These are phyloP conservation scores for Tetragonula carbonaria DNA, from an alignment of 2,888 invertebrate genomes.

Conservation along the genomic window DNA sequence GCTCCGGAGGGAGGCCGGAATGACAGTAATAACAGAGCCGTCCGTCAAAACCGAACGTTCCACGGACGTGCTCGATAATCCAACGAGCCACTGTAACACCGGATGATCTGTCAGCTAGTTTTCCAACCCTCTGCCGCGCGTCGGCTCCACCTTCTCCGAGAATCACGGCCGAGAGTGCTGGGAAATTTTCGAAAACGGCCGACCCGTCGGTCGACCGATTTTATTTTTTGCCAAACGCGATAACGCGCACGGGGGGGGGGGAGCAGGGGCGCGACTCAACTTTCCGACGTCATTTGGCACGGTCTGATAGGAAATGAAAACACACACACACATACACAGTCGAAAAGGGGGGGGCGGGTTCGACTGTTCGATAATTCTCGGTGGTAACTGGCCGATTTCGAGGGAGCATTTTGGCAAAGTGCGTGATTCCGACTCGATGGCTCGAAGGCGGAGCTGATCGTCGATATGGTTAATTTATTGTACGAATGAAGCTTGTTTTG, in stretches of 20 bases:
- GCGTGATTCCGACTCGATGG: conserved; percentile 8
- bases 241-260: conserved; percentile 15
- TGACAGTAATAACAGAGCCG: conserved; percentile 79
- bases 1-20: conserved; percentile 64
- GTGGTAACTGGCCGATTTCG: conserved; percentile 27
- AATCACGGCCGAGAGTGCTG: conserved; percentile 20
- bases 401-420: conserved; percentile 6
- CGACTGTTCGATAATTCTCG: conserved; percentile 37
- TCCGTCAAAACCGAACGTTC: conserved; percentile 74
- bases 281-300: conserved; percentile 35
- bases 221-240: conserved; percentile 23
- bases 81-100: conserved; percentile 66
- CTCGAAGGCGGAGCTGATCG: background rate
- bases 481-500: background rate
- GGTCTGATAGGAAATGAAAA: conserved; percentile 36
- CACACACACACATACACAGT: background rate
- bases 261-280: background rate
- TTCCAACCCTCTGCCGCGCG: conserved; percentile 53
- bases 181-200: conserved; percentile 57
- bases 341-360: background rate
- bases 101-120: conserved; percentile 75
- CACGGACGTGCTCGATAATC: conserved; percentile 62
- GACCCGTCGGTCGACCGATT: conserved; percentile 9
- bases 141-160: conserved; percentile 58
- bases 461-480: conserved; percentile 12